Conservation (phyloP, 1,140 invertebrate species). For the Drosophila biarmipes region DNA sequence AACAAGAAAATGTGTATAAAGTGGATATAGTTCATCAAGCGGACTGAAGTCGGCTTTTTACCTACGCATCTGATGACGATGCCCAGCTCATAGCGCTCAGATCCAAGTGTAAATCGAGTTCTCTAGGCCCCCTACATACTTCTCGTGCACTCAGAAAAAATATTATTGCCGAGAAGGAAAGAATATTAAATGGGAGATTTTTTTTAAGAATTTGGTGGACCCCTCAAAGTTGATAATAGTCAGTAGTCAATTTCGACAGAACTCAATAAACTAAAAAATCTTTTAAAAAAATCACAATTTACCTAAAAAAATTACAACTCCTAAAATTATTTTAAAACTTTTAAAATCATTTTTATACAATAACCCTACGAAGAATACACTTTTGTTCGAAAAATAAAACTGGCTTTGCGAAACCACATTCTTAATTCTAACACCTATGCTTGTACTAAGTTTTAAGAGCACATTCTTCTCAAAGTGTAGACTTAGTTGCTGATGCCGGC, state of each 20-base stretch:
- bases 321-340: no score
- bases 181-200: background rate
- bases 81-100: slow-evolving; percentile 17
- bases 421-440: no score
- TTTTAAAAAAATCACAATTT: no score
- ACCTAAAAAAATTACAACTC: no score
- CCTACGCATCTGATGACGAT: slow-evolving; percentile 62
- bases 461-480: slow-evolving; percentile 13
- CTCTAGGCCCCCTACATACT: slow-evolving; percentile 23
- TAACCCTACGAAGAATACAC: no score
- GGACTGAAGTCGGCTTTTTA: slow-evolving; percentile 53
- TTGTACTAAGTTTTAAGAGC: no score
- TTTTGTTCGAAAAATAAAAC: no score
- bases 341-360: no score
- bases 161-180: background rate
- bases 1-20: slow-evolving; percentile 24
- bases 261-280: no score
- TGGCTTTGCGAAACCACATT: no score
- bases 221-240: background rate
- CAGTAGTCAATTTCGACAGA: no score
- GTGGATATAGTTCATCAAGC: slow-evolving; percentile 63
- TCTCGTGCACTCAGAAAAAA: slow-evolving; percentile 7
- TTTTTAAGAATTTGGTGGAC: background rate
- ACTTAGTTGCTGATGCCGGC: slow-evolving; percentile 26
- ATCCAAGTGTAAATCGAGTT: slow-evolving; percentile 52